Evolutionary conservation across 2,797 vertebrate species (phyloP).

Genomic region (Buceros bicornis): DNA sequence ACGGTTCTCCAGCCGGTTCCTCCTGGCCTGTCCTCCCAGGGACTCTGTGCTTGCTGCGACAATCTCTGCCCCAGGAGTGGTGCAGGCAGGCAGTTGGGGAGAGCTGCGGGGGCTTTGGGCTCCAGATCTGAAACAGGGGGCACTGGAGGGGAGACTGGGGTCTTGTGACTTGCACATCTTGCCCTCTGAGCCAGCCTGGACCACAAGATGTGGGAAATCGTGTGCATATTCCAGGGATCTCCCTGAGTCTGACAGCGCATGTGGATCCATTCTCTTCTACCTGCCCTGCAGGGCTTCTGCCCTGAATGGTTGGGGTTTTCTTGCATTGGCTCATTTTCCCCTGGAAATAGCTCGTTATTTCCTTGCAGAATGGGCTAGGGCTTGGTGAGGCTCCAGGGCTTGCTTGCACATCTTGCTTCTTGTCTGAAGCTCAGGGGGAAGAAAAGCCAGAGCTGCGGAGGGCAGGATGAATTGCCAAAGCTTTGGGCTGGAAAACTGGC

Average conservation of each 20-base stretch:
- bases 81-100: neutral
- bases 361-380: neutral
- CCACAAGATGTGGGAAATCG: neutral
- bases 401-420: neutral
- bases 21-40: neutral
- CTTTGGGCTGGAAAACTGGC: neutral
- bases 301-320: neutral
- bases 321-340: neutral
- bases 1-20: neutral
- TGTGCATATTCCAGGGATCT: neutral
- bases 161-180: neutral
- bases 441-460: neutral
- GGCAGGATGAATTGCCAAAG: neutral
- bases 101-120: neutral
- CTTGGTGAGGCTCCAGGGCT: neutral
- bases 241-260: neutral
- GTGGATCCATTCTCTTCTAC: neutral
- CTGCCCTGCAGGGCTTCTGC: neutral
- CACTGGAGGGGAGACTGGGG: neutral
- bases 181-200: neutral
- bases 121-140: neutral
- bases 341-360: neutral
- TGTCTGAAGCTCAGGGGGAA: neutral
- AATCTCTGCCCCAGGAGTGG: neutral
- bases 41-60: neutral